These are phyloP conservation scores for Spatulosminthurus flaviceps DNA, from an alignment of 2,888 invertebrate species.

Conservation along the genomic window DNA sequence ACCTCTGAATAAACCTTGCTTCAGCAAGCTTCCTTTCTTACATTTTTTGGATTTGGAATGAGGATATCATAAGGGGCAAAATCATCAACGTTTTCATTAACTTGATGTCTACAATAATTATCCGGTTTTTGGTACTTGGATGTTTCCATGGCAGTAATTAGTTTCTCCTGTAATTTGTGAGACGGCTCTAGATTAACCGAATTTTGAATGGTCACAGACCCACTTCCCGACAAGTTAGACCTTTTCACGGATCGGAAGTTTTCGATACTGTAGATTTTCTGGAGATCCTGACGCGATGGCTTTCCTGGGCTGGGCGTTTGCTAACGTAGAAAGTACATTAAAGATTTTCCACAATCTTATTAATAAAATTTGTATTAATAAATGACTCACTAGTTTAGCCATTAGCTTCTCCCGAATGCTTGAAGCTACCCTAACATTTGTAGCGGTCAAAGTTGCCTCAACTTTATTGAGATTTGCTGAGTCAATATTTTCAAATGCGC, in stretches of 20 bases:
- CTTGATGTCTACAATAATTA: not conserved
- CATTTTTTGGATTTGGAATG: not conserved
- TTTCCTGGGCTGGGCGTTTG: not conserved
- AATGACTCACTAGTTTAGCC: not conserved
- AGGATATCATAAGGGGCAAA: not conserved
- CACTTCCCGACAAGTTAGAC: not conserved
- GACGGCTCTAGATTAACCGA: too few relatives aligned
- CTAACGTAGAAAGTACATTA: not conserved
- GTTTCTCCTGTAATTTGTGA: too few relatives aligned
- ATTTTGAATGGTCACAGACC: not conserved
- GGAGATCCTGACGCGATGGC: not conserved
- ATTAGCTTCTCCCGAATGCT: too few relatives aligned
- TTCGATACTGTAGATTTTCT: not conserved
- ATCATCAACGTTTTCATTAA: not conserved
- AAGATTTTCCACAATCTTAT: too few relatives aligned
- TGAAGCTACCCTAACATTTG: too few relatives aligned
- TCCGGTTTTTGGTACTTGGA: too few relatives aligned
- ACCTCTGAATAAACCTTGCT: too few relatives aligned
- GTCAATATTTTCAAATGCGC: not conserved
- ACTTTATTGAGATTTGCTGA: not conserved
- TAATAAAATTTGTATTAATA: not conserved
- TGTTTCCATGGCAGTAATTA: too few relatives aligned
- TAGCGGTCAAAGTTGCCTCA: not conserved
- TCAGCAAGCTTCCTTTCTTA: too few relatives aligned
- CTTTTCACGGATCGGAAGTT: not conserved